Evolutionary conservation across 2,797 vertebrate genomes (phyloP), one percentile per base, ranked within the genome.

Genomic region (Catharus ustulatus): DNA sequence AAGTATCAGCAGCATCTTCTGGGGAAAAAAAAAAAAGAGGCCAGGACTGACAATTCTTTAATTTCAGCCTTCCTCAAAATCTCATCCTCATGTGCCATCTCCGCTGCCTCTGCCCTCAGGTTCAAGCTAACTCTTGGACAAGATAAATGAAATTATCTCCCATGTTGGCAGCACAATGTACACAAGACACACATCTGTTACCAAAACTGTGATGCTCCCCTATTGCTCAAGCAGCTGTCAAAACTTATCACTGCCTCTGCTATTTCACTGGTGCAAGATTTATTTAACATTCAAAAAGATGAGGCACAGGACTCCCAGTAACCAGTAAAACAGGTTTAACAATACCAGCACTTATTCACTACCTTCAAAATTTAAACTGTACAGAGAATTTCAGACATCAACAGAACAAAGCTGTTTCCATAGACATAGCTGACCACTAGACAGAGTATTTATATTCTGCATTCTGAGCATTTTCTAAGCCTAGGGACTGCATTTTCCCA

Each of bases 401-500:
- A 0, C 9, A 69, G 24, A 77, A 49, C 32, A 85, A 81, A 81
- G 59, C 9, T n/a, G 29, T 42, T 85, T 57, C 48, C 85, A 55
- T 11, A 59, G 55, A 57, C 29, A 26, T 0, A 48, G 69, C 2
- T 93, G 57, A 61, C 84, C 54, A 48, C 24, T 15, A 54, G 45
- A 69, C 7, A 71, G 18, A 13, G 29, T 34, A 38, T 58, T 46
- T 45, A 12, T 38, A 68, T 72, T 85, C n/a, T 42, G 5, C 43
- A 66, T 48, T 51, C 42, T 81, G 55, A 55, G 34, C 38, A 30
- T 5, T 13, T 83, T 86, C 88, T 68, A 74, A 77, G 34, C 46
- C n/a, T 38, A 77, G 59, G 52, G 42, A 58, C 40, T 12, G 45
- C 34, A 76, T 81, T 96, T 89, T 89, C 90, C 85, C 61, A 82